These are phyloP conservation scores for Hippoglossus stenolepis DNA, from an alignment of 2,113 vertebrate species.

Conservation along the genomic window DNA sequence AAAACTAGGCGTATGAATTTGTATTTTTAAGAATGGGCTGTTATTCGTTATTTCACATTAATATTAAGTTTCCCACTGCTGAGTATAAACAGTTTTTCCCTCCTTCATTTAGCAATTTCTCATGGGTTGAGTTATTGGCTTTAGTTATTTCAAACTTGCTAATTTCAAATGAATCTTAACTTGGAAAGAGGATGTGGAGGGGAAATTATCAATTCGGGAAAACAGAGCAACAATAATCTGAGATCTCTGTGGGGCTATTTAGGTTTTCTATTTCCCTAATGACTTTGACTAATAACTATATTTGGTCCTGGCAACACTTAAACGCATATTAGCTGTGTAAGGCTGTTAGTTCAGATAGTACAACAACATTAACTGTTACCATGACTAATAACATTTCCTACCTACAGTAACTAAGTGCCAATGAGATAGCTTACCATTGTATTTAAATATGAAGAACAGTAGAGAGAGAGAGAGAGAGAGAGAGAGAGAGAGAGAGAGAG, in stretches of 20 bases:
- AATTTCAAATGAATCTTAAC: neutral
- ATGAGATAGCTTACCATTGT: neutral
- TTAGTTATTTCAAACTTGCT: neutral
- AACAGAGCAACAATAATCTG: slow-evolving; percentile 8
- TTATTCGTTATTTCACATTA: neutral
- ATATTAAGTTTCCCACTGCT: neutral
- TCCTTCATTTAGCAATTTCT: too few relatives aligned
- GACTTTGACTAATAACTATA: slow-evolving; percentile 5
- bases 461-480: neutral
- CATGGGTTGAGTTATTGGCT: too few relatives aligned
- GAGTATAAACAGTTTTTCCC: neutral
- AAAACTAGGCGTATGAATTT: neutral
- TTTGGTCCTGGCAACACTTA: neutral
- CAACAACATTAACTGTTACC: neutral
- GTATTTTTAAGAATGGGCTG: neutral
- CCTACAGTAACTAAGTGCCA: too few relatives aligned
- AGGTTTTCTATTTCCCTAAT: neutral
- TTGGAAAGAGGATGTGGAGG: too few relatives aligned
- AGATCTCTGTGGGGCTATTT: slow-evolving; percentile 4
- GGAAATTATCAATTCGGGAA: slow-evolving; percentile 3
- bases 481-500: neutral
- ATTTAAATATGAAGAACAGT: slow-evolving; percentile 20
- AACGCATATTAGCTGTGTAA: neutral
- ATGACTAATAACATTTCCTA: neutral
- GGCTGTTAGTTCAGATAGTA: neutral